Evolutionary conservation across 2,113 vertebrate species (phyloP).

Genomic region (Dascyllus trimaculatus): DNA sequence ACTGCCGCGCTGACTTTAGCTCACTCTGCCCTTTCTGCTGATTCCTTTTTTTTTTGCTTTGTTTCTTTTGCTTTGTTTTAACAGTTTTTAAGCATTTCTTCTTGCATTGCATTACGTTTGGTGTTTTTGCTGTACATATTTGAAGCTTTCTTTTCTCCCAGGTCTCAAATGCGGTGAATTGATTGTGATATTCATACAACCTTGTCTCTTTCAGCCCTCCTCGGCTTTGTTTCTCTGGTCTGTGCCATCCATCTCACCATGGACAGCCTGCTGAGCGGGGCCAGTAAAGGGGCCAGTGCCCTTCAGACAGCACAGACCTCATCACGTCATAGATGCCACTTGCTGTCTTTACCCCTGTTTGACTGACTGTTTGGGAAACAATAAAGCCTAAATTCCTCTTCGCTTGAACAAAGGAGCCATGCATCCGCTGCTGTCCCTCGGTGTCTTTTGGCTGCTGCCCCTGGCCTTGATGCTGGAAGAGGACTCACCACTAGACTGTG

Average conservation of each 20-base stretch:
- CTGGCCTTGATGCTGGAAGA: constrained; percentile 49
- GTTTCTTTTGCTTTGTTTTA: constrained; percentile 8
- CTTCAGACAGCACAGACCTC: constrained; percentile 57
- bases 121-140: background rate
- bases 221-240: constrained; percentile 60
- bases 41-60: constrained; percentile 28
- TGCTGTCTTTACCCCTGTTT: constrained; percentile 52
- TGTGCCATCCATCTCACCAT: constrained; percentile 78
- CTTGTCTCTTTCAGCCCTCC: constrained; percentile 65
- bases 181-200: constrained; percentile 47
- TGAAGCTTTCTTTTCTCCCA: background rate
- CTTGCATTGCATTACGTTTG: background rate
- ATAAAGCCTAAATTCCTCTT: constrained; percentile 55
- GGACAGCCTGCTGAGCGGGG: constrained; percentile 72
- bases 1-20: constrained; percentile 78
- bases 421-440: constrained; percentile 64
- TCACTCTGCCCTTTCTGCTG: constrained; percentile 49
- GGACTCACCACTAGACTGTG: constrained; percentile 28
- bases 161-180: constrained; percentile 10
- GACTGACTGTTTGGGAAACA: constrained; percentile 60
- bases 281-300: constrained; percentile 67
- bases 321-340: constrained; percentile 70
- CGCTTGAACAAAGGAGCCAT: constrained; percentile 66
- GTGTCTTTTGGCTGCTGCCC: constrained; percentile 67
- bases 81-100: background rate